Base-by-base conservation (phyloP, 2,113 vertebrate species). In the Eurypyga helias region DNA sequence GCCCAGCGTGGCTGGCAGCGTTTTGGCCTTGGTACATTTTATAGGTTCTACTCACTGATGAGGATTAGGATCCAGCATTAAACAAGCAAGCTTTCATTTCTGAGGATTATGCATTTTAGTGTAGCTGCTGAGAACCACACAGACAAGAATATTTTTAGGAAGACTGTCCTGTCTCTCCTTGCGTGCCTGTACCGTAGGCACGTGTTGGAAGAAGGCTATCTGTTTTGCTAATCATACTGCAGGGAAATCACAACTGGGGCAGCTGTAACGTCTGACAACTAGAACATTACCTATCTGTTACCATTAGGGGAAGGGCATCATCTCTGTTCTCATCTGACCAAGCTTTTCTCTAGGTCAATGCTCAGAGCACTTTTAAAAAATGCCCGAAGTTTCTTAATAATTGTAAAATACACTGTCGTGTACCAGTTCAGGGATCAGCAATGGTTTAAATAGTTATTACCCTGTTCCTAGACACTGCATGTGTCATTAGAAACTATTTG, bases 401-500 rank as follows among this genome's bases (percentile, higher is more conserved):
- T 43, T 90, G 70, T 83, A 77, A 95, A 96, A 94, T 90, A 80
- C 78, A 46, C 51, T 76, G 72, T 51, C 41, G 3, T 83, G 58
- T 72, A 90, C 41, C 62, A 90, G 66, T 87, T 90, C 66, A 65
- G 90, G 70, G 81, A 89, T 76, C 91, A 94, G 90, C 79, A 86
- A 95, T 62, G 70, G 75, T 83, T 94, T 95, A 96, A 85, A 88
- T 46, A 92, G 90, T 75, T 93, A 94, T 96, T 94, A 94, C 43
- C 85, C 62, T 88, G 46, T 83, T 96, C 82, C 78, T 73, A 66
- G 66, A 82, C 92, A 66, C 84, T 93, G 82, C 91, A 54, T 80
- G 93, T 96, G 90, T 92, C 96, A 86, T 97, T 97, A 96, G 87
- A 92, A 95, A 93, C 72, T 48, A 94, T 93, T 96, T 96, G 90